Base-by-base conservation (phyloP, 2,797 vertebrate species). In the Lophotriccus pileatus region DNA sequence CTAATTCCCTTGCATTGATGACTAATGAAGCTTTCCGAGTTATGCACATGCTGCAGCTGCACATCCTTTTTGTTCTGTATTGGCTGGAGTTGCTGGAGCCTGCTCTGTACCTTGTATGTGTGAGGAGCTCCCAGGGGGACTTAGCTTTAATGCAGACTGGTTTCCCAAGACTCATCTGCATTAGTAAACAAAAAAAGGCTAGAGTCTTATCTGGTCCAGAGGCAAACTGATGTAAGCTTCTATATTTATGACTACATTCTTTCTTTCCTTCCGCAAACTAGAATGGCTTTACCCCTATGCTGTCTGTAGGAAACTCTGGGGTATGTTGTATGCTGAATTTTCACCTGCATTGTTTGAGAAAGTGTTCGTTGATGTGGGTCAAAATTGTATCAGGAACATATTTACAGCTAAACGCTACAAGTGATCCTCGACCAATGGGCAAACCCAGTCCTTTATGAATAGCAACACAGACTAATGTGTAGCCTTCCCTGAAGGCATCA, bases 11-110 rank as follows among this genome's bases (percentile, higher is more conserved):
- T 75, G 16, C 25, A 69, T 55, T 96, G 89, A 86, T 72, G 44
- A 16, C 69, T 93, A 86, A 73, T 52, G 50, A 84, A 91, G 69
- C 73, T 78, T 94, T 95, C 84, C 23, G 89, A 84, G 62, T 78
- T 68, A 68, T 37, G 44, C 22, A 58, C n/a, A 55, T 36, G 27
- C 60, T 87, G 72, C 85, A 94, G 70, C 80, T 93, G 75, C 76
- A 60, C 10, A 44, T 86, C 47, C 44, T 93, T 84, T 94, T 76
- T 94, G 46, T 32, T 87, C 66, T 55, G 11, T 63, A 19, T 86
- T 76, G 82, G 36, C 62, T 0, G 0, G n/a, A 12, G 36, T 37
- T 90, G 25, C 50, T 93, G 84, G 50, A 93, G 14, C 13, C 55
- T 83, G 43, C 25, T 87, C 28, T 43, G 11, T 34, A 87, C 79